phyloP scores from a whole-genome alignment of 1,140 invertebrate species.

The Bacillus rossius region DNA sequence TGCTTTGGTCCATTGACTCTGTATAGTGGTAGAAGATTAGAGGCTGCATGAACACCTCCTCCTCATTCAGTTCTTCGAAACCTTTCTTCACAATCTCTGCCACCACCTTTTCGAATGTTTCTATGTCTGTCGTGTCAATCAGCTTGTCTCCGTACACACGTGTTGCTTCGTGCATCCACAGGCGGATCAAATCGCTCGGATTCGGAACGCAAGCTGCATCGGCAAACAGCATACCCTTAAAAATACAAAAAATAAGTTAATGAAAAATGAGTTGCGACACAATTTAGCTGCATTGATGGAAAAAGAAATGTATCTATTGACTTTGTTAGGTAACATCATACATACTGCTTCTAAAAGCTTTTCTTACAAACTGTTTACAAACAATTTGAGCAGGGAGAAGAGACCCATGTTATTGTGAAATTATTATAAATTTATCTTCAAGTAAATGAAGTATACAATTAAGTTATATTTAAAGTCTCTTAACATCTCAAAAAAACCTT shows the following conservation, averaged over 20 bases:
- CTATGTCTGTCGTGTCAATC: conserved; percentile 60
- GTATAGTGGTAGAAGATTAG: conserved; percentile 88
- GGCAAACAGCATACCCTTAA: conserved; percentile 83
- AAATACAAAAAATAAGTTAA: conserved; percentile 22
- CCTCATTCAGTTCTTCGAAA: conserved; percentile 57
- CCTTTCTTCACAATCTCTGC: conserved; percentile 73
- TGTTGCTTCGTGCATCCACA: conserved; percentile 87
- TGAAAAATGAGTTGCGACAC: not conserved
- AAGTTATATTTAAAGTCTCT: no score
- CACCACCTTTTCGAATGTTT: conserved; percentile 66
- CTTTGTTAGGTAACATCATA: no score
- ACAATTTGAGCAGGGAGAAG: no score
- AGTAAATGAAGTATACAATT: no score
- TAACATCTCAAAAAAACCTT: not conserved
- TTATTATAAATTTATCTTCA: no score
- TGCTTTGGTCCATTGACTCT: conserved; percentile 83
- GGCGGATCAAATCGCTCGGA: conserved; percentile 61
- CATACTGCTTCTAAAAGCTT: no score
- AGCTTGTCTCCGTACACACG: conserved; percentile 90
- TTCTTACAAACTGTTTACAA: no score
- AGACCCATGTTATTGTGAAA: no score
- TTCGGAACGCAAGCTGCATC: conserved; percentile 67
- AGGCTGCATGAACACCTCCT: conserved; percentile 58
- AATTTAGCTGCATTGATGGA: no score
- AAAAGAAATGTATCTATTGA: no score